Percentiles rank a stretch among this genome's conserved stretches.
These are phyloP conservation scores for Volucella inflata DNA, from an alignment of 2,888 invertebrate species.

Conservation along the genomic window DNA sequence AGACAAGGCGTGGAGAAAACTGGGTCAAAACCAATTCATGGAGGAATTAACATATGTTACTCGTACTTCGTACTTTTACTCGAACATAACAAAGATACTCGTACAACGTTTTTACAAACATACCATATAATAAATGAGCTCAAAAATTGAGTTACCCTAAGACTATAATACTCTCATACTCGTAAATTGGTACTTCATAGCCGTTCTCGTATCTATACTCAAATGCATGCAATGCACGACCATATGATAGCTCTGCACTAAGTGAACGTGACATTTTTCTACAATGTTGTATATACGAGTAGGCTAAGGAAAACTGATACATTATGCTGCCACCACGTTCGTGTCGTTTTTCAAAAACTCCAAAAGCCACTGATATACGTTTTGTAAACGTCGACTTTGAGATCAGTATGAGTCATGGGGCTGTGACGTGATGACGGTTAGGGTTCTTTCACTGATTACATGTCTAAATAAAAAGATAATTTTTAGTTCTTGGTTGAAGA, in stretches of 20 bases:
- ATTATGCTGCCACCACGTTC: constrained; percentile 27
- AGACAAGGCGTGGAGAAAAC: constrained; percentile 48
- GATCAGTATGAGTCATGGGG: constrained; percentile 57
- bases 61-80: constrained; percentile 21
- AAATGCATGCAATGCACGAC: too few relatives aligned
- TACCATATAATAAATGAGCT: background rate
- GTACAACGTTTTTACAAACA: too few relatives aligned
- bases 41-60: constrained; percentile 67
- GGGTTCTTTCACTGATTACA: constrained; percentile 42
- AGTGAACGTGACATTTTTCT: constrained; percentile 70
- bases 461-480: constrained; percentile 23
- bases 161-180: constrained; percentile 2
- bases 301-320: constrained; percentile 31
- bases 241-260: constrained; percentile 19
- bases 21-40: constrained; percentile 73
- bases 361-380: constrained; percentile 23
- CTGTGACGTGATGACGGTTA: constrained; percentile 48
- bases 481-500: background rate
- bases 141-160: constrained; percentile 24
- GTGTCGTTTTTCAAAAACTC: constrained; percentile 20
- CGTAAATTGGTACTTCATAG: too few relatives aligned
- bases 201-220: too few relatives aligned
- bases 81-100: constrained; percentile 23
- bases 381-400: constrained; percentile 45
- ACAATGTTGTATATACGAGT: constrained; percentile 39